Percentiles rank a stretch among this genome's conserved stretches.
These are phyloP conservation scores for Rousettus madagascariensis DNA, from an alignment of 2,797 vertebrate genomes.

Conservation along the genomic window DNA sequence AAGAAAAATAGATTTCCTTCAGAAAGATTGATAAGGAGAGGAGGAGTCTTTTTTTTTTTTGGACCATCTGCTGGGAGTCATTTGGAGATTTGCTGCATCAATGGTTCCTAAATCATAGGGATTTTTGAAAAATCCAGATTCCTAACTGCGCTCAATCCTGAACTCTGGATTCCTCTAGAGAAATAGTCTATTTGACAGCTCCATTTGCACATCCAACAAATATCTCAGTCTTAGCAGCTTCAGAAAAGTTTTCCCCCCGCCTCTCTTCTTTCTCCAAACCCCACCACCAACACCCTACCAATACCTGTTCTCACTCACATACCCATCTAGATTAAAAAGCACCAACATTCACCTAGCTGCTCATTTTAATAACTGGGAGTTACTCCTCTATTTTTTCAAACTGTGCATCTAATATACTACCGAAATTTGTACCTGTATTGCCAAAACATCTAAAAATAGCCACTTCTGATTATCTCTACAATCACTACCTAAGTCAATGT, in stretches of 20 bases:
- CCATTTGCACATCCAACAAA: not conserved
- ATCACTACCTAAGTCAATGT: not conserved
- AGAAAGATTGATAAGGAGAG: not conserved
- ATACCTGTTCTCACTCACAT: not conserved
- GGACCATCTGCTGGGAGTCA: not conserved
- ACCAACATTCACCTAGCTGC: not conserved
- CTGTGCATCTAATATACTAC: not conserved
- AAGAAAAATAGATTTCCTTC: slow-evolving; percentile 12
- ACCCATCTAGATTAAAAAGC: not conserved
- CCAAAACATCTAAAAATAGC: not conserved
- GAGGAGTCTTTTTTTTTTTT: not conserved
- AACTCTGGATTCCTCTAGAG: not conserved
- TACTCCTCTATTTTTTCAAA: not conserved
- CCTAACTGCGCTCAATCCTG: not conserved
- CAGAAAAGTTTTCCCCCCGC: not conserved
- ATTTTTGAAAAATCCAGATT: not conserved
- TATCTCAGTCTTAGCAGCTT: not conserved
- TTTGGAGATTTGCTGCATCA: not conserved
- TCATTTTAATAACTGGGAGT: not conserved
- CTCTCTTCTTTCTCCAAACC: not conserved
- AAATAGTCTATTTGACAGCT: not conserved
- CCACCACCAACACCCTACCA: not conserved
- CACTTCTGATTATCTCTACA: not conserved
- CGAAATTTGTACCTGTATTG: not conserved
- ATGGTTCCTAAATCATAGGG: not conserved